phyloP scores from a whole-genome alignment of 53 echinoderm and acorn worm genomes.

The Astropecten irregularis region DNA sequence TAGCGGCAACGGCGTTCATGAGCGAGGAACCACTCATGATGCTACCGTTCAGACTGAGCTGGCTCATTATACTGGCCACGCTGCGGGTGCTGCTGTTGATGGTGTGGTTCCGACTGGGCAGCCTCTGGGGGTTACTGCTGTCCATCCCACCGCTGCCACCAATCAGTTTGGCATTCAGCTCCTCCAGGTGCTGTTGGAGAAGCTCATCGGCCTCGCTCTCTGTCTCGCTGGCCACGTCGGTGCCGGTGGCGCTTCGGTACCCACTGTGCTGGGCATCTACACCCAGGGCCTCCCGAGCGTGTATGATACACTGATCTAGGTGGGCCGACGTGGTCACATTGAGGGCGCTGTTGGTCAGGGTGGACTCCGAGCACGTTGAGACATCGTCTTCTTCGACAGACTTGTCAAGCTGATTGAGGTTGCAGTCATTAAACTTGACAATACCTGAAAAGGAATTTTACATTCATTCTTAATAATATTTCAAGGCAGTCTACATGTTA shows the following conservation, averaged over 20 bases:
- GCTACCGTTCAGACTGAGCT: conserved; percentile 77
- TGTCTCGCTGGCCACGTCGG: conserved; percentile 94
- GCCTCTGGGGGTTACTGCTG: conserved; percentile 13
- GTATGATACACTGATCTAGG: conserved; percentile 96
- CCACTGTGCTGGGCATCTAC: conserved; percentile 71
- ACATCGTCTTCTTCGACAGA: conserved; percentile 45
- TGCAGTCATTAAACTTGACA: conserved; percentile 88
- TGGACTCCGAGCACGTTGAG: conserved; percentile 63
- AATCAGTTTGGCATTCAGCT: conserved; percentile 79
- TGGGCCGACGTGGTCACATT: conserved; percentile 76
- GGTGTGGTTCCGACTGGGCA: conserved; percentile 66
- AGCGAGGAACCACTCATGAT: conserved; percentile 48
- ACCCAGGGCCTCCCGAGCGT: conserved; percentile 93
- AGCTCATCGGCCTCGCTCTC: conserved; percentile 97
- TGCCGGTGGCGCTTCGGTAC: conserved; percentile 37
- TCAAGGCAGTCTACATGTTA: too few relatives aligned
- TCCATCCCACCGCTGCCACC: conserved; percentile 23
- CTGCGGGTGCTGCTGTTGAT: conserved; percentile 81
- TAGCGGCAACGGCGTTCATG: background rate
- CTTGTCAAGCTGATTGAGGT: conserved; percentile 85
- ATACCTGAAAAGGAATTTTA: too few relatives aligned
- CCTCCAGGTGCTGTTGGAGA: conserved; percentile 89
- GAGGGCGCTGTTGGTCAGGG: conserved; percentile 70
- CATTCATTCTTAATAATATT: too few relatives aligned
- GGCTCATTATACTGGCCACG: conserved; percentile 71